Conservation (phyloP, 2,888 invertebrate species). For the Oligia latruncula region DNA sequence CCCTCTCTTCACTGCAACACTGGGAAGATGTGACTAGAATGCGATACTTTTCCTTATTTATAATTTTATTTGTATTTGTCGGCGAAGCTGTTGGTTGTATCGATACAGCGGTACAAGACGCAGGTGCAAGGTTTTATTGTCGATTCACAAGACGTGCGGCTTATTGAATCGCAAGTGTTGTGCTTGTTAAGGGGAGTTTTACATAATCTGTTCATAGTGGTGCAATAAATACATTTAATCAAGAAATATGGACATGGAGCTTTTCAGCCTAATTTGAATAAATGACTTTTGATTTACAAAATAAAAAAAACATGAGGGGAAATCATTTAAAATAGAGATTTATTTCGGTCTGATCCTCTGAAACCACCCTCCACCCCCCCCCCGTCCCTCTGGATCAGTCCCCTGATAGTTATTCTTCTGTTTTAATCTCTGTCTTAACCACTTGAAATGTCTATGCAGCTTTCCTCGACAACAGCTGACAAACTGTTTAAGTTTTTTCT, state of each 20-base stretch:
- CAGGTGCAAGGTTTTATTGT: conserved; percentile 70
- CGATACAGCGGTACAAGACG: conserved; percentile 48
- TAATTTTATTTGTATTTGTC: conserved; percentile 70
- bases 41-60: conserved; percentile 67
- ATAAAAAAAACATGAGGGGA: too few species aligned
- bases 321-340: neutral
- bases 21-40: conserved; percentile 63
- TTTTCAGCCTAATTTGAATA: neutral
- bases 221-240: neutral
- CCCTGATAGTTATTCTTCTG: too few species aligned
- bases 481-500: neutral
- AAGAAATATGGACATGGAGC: neutral
- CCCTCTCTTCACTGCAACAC: rapidly evolving
- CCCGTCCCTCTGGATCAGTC: too few species aligned
- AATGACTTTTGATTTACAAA: neutral
- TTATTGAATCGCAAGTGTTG: conserved; percentile 53
- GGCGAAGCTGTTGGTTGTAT: conserved; percentile 39
- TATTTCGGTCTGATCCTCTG: too few species aligned
- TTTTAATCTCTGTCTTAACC: too few species aligned
- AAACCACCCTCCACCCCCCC: too few species aligned
- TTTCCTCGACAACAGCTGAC: neutral
- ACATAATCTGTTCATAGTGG: conserved; percentile 13
- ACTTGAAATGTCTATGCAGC: too few species aligned
- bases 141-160: conserved; percentile 49
- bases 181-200: conserved; percentile 11